Conservation (phyloP, 2,797 vertebrate genomes). For the Falco berigora region DNA sequence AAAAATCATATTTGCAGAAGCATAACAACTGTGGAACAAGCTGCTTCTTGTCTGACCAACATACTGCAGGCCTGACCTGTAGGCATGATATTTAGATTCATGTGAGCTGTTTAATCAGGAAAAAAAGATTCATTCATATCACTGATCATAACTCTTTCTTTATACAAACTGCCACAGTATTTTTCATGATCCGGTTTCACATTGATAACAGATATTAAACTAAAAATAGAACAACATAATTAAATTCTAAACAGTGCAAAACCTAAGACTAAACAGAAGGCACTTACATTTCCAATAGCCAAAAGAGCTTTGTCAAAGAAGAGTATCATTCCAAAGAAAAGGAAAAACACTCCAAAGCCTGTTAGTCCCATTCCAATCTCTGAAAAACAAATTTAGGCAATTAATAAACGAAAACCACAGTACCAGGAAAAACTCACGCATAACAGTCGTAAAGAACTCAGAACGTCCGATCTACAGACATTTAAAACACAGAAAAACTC, state of each 20-base stretch:
- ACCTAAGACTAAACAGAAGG: not conserved
- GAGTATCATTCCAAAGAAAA: conserved; percentile 97
- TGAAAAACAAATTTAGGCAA: conserved; percentile 63
- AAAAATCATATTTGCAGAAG: not conserved
- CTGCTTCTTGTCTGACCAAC: not conserved
- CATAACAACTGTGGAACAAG: not conserved
- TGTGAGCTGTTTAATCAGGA: not conserved
- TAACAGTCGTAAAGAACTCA: not conserved
- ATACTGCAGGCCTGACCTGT: not conserved
- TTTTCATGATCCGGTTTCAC: not conserved
- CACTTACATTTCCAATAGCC: conserved; percentile 95
- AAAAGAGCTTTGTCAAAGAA: conserved; percentile 98
- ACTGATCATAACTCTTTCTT: not conserved
- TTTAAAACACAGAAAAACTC: not conserved
- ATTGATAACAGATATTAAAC: not conserved
- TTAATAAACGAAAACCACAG: not conserved
- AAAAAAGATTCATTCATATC: not conserved
- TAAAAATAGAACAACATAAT: not conserved
- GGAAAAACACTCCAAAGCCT: conserved; percentile 95
- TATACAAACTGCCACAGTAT: not conserved
- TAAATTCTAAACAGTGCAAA: not conserved
- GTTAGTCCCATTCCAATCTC: conserved; percentile 96
- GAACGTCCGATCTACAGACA: not conserved
- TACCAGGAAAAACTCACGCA: not conserved
- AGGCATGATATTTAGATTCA: not conserved